A percentile compares a stretch with the other conserved stretches of the same genome.
These are phyloP conservation scores for Potamarius usumacintae DNA, from an alignment of 2,113 vertebrate species.

Conservation along the genomic window DNA sequence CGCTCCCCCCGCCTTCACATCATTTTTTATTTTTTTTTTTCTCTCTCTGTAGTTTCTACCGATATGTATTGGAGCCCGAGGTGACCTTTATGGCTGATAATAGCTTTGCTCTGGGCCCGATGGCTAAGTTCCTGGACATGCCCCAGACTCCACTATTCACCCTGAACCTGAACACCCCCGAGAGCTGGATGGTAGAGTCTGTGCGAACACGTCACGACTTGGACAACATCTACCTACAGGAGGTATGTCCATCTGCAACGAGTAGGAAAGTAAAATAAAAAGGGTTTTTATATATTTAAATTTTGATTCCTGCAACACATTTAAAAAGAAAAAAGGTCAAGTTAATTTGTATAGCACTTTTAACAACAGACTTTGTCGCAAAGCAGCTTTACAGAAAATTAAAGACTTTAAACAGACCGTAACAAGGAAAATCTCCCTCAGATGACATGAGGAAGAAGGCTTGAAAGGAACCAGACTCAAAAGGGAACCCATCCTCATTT, in stretches of 20 bases:
- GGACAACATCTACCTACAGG: slow-evolving; percentile 95
- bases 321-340: no score
- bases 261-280: neutral
- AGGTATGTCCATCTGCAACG: slow-evolving; percentile 72
- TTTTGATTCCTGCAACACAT: no score
- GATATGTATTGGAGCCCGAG: slow-evolving; percentile 92
- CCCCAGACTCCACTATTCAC: slow-evolving; percentile 94
- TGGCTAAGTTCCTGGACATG: slow-evolving; percentile 96
- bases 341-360: no score
- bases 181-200: slow-evolving; percentile 98
- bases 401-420: no score
- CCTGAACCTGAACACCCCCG: slow-evolving; percentile 92
- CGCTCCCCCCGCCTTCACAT: no score
- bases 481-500: no score
- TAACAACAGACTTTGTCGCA: no score
- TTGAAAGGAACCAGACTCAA: no score
- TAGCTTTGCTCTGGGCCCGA: slow-evolving; percentile 82
- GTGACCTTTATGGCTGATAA: slow-evolving; percentile 83
- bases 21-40: no score
- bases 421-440: no score
- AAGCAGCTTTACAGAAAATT: no score
- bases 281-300: neutral
- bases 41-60: slow-evolving; percentile 84
- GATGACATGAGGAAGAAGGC: no score
- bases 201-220: slow-evolving; percentile 92